A percentile compares a stretch with the other conserved stretches of the same genome.
These are phyloP conservation scores for Malurus alboscapulatus DNA, from an alignment of 2,113 vertebrate genomes.

Conservation along the genomic window DNA sequence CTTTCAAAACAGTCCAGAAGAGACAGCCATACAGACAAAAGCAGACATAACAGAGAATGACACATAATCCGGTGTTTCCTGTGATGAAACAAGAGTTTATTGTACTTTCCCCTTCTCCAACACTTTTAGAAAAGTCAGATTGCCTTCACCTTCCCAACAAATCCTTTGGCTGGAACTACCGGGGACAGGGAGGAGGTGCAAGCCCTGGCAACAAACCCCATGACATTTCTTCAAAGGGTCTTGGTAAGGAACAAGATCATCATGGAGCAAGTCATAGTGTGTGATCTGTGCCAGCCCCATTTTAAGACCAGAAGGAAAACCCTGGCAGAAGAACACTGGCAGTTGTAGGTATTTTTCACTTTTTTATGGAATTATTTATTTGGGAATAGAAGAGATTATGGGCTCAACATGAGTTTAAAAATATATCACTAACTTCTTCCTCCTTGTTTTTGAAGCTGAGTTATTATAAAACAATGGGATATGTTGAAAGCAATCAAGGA, in stretches of 20 bases:
- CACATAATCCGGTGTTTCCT: background rate
- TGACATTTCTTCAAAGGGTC: background rate
- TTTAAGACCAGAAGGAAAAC: background rate
- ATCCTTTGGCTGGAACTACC: background rate
- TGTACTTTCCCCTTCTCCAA: background rate
- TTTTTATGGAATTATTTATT: background rate
- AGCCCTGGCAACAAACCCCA: background rate
- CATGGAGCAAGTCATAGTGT: background rate
- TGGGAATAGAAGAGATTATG: background rate
- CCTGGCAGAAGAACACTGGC: background rate
- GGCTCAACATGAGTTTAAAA: background rate
- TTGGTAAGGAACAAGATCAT: background rate
- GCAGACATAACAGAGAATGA: background rate
- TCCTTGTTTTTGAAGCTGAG: background rate
- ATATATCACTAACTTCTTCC: background rate
- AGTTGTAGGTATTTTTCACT: background rate
- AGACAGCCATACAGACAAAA: background rate
- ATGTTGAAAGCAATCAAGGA: background rate
- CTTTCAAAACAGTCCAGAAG: background rate
- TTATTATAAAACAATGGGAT: background rate
- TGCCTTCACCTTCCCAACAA: background rate
- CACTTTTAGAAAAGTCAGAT: background rate
- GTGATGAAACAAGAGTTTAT: fast-evolving
- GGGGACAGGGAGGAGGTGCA: background rate
- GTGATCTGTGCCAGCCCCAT: background rate